Conservation (phyloP, 2,888 invertebrate species). For the Caenorhabditis parvicauda region DNA sequence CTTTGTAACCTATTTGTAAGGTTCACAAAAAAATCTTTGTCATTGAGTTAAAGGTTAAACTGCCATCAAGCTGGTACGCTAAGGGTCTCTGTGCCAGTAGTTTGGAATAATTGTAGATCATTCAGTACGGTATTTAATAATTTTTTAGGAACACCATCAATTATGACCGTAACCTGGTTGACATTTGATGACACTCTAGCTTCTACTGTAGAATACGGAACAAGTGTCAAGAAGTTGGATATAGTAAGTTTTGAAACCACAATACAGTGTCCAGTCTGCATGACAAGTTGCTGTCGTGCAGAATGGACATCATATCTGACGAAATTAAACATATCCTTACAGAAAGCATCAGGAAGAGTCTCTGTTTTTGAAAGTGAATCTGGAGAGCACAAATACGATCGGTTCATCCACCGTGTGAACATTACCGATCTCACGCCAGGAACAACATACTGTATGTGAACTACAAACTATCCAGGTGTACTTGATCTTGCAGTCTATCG, state of each 20-base stretch:
- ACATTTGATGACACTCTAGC: slow-evolving; percentile 55
- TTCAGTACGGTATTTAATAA: too few species aligned
- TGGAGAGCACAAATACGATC: too few species aligned
- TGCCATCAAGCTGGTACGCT: neutral
- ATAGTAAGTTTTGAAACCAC: neutral
- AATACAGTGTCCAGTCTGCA: too few species aligned
- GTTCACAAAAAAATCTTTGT: neutral
- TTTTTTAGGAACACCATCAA: slow-evolving; percentile 31
- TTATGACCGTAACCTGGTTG: slow-evolving; percentile 52
- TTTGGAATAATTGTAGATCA: too few species aligned
- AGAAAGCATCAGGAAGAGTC: slow-evolving; percentile 20
- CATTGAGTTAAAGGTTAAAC: neutral
- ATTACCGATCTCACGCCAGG: slow-evolving; percentile 43
- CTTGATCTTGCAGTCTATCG: slow-evolving; percentile 31
- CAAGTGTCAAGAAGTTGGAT: slow-evolving; percentile 7
- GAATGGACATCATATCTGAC: too few species aligned
- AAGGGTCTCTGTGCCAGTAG: neutral
- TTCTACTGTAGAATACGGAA: slow-evolving; percentile 53
- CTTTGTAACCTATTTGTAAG: neutral
- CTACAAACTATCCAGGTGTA: neutral
- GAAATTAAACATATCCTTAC: too few species aligned
- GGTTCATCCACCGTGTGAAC: slow-evolving; percentile 51
- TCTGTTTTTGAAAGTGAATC: too few species aligned
- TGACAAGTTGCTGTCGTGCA: too few species aligned
- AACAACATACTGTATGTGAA: slow-evolving; percentile 42